phyloP scores from a whole-genome alignment of 2,113 vertebrate genomes.

The Tamias sibiricus region DNA sequence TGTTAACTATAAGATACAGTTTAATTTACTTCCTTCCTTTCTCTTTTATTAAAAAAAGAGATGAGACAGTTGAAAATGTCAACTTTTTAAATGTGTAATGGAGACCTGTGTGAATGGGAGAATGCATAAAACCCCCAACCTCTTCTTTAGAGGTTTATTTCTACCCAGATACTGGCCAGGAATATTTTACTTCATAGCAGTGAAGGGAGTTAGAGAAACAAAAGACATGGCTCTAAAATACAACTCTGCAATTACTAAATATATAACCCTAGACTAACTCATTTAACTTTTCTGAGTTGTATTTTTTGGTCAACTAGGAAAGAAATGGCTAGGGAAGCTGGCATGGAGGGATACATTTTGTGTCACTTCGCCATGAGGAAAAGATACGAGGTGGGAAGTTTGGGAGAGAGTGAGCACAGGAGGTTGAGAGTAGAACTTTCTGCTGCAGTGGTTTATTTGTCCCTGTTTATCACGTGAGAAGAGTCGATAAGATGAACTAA shows the following conservation, averaged over 20 bases:
- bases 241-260: not conserved
- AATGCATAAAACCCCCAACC: not conserved
- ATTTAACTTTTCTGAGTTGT: slow-evolving; percentile 14
- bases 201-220: not conserved
- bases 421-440: not conserved
- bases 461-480: not conserved
- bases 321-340: not conserved
- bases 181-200: not conserved
- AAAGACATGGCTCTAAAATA: not conserved
- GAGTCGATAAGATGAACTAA: not conserved
- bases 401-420: not conserved
- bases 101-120: not conserved
- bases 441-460: not conserved
- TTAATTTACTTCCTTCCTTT: not conserved
- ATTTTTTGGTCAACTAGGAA: not conserved
- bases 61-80: not conserved
- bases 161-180: not conserved
- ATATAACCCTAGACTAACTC: not conserved
- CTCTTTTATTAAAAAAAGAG: not conserved
- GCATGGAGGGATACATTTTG: not conserved
- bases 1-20: not conserved
- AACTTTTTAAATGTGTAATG: not conserved
- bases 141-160: not conserved
- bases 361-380: not conserved
- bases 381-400: not conserved